phyloP scores from a whole-genome alignment of 1,140 invertebrate genomes.

The Phenacoccus solenopsis region DNA sequence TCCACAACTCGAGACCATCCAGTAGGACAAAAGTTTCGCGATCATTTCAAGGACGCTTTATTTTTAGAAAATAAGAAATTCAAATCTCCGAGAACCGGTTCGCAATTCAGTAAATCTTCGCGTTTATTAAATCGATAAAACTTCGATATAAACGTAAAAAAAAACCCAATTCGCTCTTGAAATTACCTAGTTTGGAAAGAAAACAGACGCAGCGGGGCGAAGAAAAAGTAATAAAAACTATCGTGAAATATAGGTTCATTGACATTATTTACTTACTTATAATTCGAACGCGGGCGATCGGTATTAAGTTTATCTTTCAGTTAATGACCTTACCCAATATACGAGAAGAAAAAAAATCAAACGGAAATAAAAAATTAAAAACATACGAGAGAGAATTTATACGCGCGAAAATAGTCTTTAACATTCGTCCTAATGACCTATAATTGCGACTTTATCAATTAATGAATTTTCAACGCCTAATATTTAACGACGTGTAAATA shows the following conservation, averaged over 20 bases:
- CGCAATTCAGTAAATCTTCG: too few relatives aligned
- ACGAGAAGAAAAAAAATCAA: background rate
- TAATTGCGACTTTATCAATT: background rate
- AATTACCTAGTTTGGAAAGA: too few relatives aligned
- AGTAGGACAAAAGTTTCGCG: too few relatives aligned
- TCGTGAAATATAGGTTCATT: conserved; percentile 2
- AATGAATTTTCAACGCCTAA: background rate
- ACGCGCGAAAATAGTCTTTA: background rate
- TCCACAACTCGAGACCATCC: too few relatives aligned
- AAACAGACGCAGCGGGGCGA: background rate
- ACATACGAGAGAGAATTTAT: background rate
- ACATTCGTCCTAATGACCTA: background rate
- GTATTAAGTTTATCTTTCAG: too few relatives aligned
- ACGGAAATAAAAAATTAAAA: background rate
- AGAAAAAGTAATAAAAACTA: too few relatives aligned
- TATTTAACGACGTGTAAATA: background rate
- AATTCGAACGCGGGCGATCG: background rate
- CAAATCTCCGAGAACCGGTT: too few relatives aligned
- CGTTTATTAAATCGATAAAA: too few relatives aligned
- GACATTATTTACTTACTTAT: background rate
- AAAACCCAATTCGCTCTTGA: too few relatives aligned
- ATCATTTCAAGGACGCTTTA: too few relatives aligned
- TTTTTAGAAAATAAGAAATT: too few relatives aligned
- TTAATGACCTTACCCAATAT: background rate
- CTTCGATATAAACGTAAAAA: background rate